Percentiles rank a stretch among this genome's conserved stretches.
phyloP scores from a whole-genome alignment of 2,888 invertebrate species.

The Brenthis ino region DNA sequence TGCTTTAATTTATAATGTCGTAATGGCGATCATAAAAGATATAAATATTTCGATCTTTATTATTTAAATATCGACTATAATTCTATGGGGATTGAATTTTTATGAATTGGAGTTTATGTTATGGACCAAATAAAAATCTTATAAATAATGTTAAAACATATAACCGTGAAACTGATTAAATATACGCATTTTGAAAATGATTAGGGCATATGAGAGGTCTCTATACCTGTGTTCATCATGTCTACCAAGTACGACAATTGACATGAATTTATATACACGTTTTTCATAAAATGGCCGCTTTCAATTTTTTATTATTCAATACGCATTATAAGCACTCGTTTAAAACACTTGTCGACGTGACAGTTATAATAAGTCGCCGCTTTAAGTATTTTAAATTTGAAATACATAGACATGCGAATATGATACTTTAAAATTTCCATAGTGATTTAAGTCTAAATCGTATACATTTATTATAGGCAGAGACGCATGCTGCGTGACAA shows the following conservation, averaged over 20 bases:
- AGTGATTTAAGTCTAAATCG: conserved; percentile 10
- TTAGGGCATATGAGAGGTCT: too few species aligned
- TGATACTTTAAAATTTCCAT: conserved; percentile 2
- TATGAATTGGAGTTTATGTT: too few species aligned
- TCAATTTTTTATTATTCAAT: conserved; percentile 13
- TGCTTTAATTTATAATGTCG: neutral
- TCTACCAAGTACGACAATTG: too few species aligned
- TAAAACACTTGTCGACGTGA: conserved; percentile 12
- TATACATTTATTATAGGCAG: neutral
- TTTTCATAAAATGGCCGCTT: neutral
- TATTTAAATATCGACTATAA: too few species aligned
- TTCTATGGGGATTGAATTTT: too few species aligned
- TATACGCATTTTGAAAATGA: too few species aligned
- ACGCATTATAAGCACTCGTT: neutral
- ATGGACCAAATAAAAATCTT: neutral
- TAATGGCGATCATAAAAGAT: too few species aligned
- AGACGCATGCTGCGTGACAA: conserved; percentile 7
- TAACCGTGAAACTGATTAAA: too few species aligned
- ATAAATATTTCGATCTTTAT: too few species aligned
- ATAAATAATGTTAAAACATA: neutral
- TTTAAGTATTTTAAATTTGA: neutral
- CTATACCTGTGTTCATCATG: too few species aligned
- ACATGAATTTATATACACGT: too few species aligned
- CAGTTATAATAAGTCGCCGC: neutral
- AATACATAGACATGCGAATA: neutral